Percentiles rank a stretch among this genome's conserved stretches.
phyloP scores from a whole-genome alignment of 2,797 vertebrate genomes.

The Lindbergichthys nudifrons region DNA sequence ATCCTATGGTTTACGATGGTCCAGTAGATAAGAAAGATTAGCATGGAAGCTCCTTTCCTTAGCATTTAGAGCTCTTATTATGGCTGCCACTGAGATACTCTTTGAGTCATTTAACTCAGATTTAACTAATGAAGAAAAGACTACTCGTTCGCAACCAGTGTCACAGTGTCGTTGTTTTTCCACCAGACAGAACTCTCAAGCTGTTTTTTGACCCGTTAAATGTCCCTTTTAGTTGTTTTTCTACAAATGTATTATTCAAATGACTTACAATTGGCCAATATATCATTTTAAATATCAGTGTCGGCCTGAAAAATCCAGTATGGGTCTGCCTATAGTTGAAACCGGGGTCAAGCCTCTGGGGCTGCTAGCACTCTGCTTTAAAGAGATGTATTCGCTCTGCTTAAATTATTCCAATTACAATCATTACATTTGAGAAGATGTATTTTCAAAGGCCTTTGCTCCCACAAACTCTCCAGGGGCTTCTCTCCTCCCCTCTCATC shows the following conservation, averaged over 20 bases:
- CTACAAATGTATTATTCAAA: not conserved
- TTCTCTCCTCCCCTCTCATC: not conserved
- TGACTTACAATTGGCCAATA: not conserved
- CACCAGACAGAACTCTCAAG: not conserved
- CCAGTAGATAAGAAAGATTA: too few species aligned
- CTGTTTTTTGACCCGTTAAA: not conserved
- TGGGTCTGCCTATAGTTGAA: not conserved
- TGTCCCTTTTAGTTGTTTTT: not conserved
- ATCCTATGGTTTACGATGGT: too few species aligned
- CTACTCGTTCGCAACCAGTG: too few species aligned
- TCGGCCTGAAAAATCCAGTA: not conserved
- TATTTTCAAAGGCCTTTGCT: constrained; percentile 29
- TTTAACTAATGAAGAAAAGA: too few species aligned
- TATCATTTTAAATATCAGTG: not conserved
- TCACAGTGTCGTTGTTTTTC: not conserved
- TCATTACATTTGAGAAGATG: constrained; percentile 29
- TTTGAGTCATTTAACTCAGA: too few species aligned
- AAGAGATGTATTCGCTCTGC: constrained; percentile 16
- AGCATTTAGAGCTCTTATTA: too few species aligned
- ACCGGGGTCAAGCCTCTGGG: not conserved
- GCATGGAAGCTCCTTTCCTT: too few species aligned
- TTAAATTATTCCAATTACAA: constrained; percentile 47
- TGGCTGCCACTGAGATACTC: too few species aligned
- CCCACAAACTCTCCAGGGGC: constrained; percentile 1
- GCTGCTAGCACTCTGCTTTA: not conserved